Evolutionary conservation across 2,113 vertebrate genomes (phyloP).

Genomic region (Brachypodius melanocephalos): DNA sequence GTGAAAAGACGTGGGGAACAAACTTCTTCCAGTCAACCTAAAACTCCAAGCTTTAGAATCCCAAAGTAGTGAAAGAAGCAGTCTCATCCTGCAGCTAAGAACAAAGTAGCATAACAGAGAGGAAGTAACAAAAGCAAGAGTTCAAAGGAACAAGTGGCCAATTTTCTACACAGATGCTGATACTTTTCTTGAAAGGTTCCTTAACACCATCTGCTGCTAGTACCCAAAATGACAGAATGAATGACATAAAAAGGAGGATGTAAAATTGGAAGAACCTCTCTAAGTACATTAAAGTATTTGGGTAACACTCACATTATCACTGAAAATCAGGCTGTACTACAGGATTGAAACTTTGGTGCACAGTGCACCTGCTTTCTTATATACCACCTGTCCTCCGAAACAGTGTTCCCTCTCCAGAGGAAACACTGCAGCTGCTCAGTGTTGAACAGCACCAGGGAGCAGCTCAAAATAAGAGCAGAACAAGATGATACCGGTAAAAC

Average conservation of each 20-base stretch:
- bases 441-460: background rate
- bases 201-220: background rate
- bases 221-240: fast-evolving
- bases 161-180: background rate
- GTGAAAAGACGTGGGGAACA: background rate
- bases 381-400: background rate
- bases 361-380: fast-evolving
- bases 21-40: background rate
- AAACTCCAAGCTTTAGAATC: background rate
- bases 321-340: background rate
- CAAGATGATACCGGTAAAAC: background rate
- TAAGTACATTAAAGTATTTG: background rate
- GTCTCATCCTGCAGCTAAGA: background rate
- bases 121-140: background rate
- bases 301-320: background rate
- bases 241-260: background rate
- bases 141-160: background rate
- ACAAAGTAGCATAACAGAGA: background rate
- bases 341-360: background rate
- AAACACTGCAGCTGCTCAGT: background rate
- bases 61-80: background rate
- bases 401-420: background rate
- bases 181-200: background rate
- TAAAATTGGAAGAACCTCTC: background rate
- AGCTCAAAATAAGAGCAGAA: background rate